Percentiles rank a stretch among this genome's conserved stretches.
phyloP scores from a whole-genome alignment of 2,113 vertebrate genomes.

The Entomyzon cyanotis region DNA sequence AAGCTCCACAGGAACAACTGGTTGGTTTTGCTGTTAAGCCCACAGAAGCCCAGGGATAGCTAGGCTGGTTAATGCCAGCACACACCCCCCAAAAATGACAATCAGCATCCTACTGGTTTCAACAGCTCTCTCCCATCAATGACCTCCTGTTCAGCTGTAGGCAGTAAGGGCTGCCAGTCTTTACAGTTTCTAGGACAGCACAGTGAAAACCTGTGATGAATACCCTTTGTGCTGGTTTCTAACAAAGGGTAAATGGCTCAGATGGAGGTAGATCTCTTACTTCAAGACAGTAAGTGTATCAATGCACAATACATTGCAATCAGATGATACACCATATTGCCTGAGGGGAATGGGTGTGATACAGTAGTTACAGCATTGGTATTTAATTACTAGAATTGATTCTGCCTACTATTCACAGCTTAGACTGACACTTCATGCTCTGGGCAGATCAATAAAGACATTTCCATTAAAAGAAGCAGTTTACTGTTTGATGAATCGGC shows the following conservation, averaged over 20 bases:
- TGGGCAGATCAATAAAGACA: neutral
- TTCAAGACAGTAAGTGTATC: neutral
- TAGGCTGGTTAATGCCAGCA: neutral
- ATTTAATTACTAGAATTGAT: constrained; percentile 16
- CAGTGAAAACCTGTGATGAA: neutral
- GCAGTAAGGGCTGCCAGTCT: neutral
- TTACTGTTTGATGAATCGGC: neutral
- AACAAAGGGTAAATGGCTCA: neutral
- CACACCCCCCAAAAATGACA: neutral
- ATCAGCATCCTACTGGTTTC: neutral
- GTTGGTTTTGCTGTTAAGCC: neutral
- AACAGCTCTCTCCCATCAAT: neutral
- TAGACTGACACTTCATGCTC: neutral
- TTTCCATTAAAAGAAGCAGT: neutral
- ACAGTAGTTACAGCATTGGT: neutral
- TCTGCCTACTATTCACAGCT: neutral
- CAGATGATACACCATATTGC: neutral
- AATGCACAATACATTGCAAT: neutral
- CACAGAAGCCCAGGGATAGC: neutral
- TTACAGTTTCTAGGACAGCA: neutral
- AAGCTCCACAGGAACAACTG: neutral
- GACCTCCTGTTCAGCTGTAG: neutral
- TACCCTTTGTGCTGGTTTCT: neutral
- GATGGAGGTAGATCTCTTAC: neutral
- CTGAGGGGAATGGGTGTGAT: neutral